Evolutionary conservation across 1,140 invertebrate species (phyloP).

Genomic region (Brachionus plicatilis): DNA sequence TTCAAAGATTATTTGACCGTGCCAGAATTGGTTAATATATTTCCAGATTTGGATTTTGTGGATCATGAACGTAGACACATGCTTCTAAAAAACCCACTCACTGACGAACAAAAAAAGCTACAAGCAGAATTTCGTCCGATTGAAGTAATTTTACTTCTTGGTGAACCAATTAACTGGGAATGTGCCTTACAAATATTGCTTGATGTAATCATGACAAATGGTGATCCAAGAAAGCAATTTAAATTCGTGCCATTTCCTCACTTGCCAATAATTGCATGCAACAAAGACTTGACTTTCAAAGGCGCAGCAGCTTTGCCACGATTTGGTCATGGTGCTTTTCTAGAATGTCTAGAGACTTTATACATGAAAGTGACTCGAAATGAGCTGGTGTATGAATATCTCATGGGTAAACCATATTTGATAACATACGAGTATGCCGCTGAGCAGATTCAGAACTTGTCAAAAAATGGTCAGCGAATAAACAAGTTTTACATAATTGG

Average conservation of each 20-base stretch:
- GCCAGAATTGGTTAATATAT: conserved; percentile 61
- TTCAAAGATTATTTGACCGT: conserved; percentile 64
- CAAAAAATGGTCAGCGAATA: conserved; percentile 45
- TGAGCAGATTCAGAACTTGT: conserved; percentile 47
- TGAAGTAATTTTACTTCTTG: conserved; percentile 55
- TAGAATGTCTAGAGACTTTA: conserved; percentile 52
- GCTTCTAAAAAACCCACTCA: conserved; percentile 42
- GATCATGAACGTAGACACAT: conserved; percentile 59
- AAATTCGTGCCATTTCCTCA: conserved; percentile 40
- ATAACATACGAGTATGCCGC: conserved; percentile 55
- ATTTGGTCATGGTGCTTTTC: conserved; percentile 55
- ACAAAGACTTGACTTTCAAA: conserved; percentile 56
- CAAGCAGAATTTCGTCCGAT: conserved; percentile 57
- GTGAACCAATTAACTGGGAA: conserved; percentile 56
- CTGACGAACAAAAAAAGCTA: conserved; percentile 53
- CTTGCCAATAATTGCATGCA: conserved; percentile 55
- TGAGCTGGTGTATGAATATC: conserved; percentile 51
- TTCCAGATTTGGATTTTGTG: conserved; percentile 66
- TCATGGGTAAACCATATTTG: conserved; percentile 56
- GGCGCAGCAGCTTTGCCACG: conserved; percentile 53
- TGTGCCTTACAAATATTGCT: conserved; percentile 62
- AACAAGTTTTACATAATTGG: conserved; percentile 54
- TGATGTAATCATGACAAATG: conserved; percentile 66
- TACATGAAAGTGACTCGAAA: conserved; percentile 54
- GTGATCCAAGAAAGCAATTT: conserved; percentile 49